A percentile compares a stretch with the other conserved stretches of the same genome.
phyloP scores from a whole-genome alignment of 2,888 invertebrate genomes.

The Oligia fasciuncula region DNA sequence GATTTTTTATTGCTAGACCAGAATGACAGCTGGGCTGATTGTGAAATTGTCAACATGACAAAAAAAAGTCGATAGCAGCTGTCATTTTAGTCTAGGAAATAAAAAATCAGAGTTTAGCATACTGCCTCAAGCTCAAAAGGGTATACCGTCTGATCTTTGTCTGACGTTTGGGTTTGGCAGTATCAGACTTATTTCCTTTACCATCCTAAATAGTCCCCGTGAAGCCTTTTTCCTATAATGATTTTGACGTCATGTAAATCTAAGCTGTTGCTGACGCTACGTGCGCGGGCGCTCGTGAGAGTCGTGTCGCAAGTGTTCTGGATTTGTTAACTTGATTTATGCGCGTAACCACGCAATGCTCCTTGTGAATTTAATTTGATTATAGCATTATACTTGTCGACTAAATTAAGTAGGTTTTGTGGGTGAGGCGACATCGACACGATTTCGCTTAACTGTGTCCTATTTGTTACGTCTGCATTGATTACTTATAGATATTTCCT shows the following conservation, averaged over 20 bases:
- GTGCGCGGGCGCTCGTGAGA: conserved; percentile 36
- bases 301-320: conserved; percentile 67
- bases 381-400: conserved; percentile 27
- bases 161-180: background rate
- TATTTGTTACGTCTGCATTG: background rate
- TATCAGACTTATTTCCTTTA: background rate
- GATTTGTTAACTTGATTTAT: conserved; percentile 68
- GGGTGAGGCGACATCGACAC: background rate
- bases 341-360: conserved; percentile 54
- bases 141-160: too few species aligned
- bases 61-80: background rate
- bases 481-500: background rate
- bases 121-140: background rate
- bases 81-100: background rate
- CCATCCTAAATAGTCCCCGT: background rate
- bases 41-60: background rate
- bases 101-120: background rate
- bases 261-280: conserved; percentile 49
- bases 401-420: conserved; percentile 18
- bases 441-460: background rate
- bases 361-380: conserved; percentile 58
- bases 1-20: background rate
- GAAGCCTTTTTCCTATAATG: background rate
- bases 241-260: background rate
- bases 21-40: background rate